Evolutionary conservation across 2,797 vertebrate species (phyloP).

Genomic region (Anolis apletophallus): DNA sequence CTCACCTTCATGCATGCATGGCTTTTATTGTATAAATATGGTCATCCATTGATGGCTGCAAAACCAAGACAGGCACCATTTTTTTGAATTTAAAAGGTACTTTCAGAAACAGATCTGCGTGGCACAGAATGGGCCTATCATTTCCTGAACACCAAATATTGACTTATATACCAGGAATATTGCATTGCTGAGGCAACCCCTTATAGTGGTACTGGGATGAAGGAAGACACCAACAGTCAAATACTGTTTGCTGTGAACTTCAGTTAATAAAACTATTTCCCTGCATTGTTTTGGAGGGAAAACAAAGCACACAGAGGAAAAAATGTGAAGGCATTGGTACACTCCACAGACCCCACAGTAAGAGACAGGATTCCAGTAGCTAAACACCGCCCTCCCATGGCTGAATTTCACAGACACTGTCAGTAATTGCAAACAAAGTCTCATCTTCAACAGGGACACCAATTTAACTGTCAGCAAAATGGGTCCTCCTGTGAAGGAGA

Average conservation of each 20-base stretch:
- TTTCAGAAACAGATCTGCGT: neutral
- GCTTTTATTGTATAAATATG: neutral
- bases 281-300: slow-evolving; percentile 20
- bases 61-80: neutral
- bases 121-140: neutral
- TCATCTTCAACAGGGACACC: slow-evolving; percentile 12
- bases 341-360: slow-evolving; percentile 48
- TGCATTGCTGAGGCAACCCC: accelerated
- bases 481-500: neutral
- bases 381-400: slow-evolving; percentile 77
- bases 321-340: slow-evolving; percentile 44
- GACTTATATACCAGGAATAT: slow-evolving; percentile 4
- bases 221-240: slow-evolving; percentile 11
- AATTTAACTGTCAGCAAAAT: slow-evolving; percentile 4
- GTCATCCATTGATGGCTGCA: neutral
- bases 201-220: neutral
- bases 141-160: neutral
- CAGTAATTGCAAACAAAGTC: slow-evolving; percentile 11
- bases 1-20: neutral
- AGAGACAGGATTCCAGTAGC: slow-evolving; percentile 63
- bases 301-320: slow-evolving; percentile 19
- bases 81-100: no score
- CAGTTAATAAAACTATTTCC: neutral
- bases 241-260: neutral
- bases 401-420: slow-evolving; percentile 62